Evolutionary conservation across 2,888 invertebrate species (phyloP), one percentile per base, ranked within the genome.

Genomic region (Siphonodentalium dalli): DNA sequence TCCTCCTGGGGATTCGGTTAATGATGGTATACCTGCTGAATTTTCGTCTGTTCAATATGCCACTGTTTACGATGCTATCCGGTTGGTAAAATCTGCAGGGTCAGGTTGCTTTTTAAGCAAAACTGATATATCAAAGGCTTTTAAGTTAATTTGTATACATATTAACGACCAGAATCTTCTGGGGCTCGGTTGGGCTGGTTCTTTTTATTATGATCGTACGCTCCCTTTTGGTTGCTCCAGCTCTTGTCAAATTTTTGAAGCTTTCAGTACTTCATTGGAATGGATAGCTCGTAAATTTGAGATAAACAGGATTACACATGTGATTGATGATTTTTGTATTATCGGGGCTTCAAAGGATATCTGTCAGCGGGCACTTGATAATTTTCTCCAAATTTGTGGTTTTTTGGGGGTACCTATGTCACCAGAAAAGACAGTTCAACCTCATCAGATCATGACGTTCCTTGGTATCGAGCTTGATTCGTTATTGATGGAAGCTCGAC

Each of bases 1-100:
- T 20, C 54, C 54, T 3, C 8, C 28, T 15, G 31, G 39, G 6
- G 6, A 38, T 3, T 53, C 53, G 2, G 26, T 47, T 4, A 53
- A 53, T 47, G 39, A 33, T 38, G 23, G 21, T 18, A 47, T 53
- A 29, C 15, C 23, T 5, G 27, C 29, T 2, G 33, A 38, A 7
- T 24, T 20, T 34, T n/a, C 33, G 7, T 15, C 41, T 3, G 53
- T 53, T 4, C 21, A 23, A 7, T 47, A 53, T 35, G 21, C 53
- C 21, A 38, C 28, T 8, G 27, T 53, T 13, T 89, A 0, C 92
- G 90, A 4, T 91, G 89, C 77, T 95, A 95, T 29, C 92, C 89
- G 80, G 94, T 94, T 35, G 3, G 24, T 50, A 7, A 37, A 28
- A 24, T 18, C 13, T 8, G 7, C 24, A 11, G 37, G 44, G 49